Conservation (phyloP, 2,797 vertebrate genomes). For the Arnoldichthys spilopterus region DNA sequence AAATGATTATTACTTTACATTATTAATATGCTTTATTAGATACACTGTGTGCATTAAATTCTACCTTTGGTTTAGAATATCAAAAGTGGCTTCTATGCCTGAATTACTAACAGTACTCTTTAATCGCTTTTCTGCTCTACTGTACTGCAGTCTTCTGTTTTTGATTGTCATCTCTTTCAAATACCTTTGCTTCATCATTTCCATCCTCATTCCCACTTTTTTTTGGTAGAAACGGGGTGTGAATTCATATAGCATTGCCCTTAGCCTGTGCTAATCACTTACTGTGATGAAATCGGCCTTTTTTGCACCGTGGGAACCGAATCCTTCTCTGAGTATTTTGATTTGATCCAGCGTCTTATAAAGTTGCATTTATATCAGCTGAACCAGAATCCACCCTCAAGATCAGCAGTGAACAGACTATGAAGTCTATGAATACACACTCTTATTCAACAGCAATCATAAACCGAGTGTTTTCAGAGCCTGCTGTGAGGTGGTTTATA, state of each 20-base stretch:
- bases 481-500: constrained; percentile 12
- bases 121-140: background rate
- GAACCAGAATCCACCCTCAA: constrained; percentile 10
- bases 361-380: background rate
- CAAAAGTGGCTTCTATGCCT: background rate
- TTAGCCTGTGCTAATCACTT: background rate
- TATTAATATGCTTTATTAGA: too few relatives aligned
- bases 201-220: background rate
- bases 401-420: constrained; percentile 23
- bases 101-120: background rate
- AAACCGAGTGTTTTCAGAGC: constrained; percentile 9
- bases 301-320: constrained; percentile 47
- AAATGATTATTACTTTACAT: too few relatives aligned
- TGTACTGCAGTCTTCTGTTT: background rate
- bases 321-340: constrained; percentile 9
- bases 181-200: background rate
- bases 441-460: constrained; percentile 5
- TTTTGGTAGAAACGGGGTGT: background rate
- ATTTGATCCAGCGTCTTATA: constrained; percentile 19
- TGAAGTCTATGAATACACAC: background rate
- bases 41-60: too few relatives aligned
- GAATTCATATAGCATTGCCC: background rate
- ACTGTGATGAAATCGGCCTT: background rate
- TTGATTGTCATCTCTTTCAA: background rate
- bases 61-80: background rate